These are phyloP conservation scores for Emydoidea blandingii DNA, from an alignment of 2,797 vertebrate species.

Conservation along the genomic window DNA sequence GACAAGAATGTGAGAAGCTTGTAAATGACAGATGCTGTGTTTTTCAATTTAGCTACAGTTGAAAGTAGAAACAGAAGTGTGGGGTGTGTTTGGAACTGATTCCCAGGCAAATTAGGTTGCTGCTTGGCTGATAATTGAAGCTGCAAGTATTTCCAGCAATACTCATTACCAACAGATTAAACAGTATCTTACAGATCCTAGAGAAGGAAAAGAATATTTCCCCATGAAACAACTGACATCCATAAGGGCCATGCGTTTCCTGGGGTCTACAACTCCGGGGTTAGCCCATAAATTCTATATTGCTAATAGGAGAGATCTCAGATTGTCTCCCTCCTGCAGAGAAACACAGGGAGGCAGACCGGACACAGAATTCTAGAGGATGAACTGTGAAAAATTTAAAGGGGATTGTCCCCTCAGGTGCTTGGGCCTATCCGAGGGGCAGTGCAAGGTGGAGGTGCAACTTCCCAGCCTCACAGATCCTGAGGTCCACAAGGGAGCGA, in stretches of 20 bases:
- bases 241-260: not conserved
- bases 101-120: constrained; percentile 15
- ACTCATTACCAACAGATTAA: not conserved
- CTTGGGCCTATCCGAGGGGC: not conserved
- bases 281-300: not conserved
- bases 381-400: not conserved
- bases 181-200: not conserved
- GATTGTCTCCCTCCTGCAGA: not conserved
- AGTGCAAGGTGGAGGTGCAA: not conserved
- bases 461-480: not conserved
- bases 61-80: not conserved
- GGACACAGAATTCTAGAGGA: not conserved
- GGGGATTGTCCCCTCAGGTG: not conserved
- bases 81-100: not conserved
- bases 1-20: not conserved
- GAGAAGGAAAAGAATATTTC: not conserved
- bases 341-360: not conserved
- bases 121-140: constrained; percentile 8
- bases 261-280: not conserved
- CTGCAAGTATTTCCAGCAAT: not conserved
- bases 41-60: constrained; percentile 9
- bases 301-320: not conserved
- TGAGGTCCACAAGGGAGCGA: not conserved
- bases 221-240: not conserved
- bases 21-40: not conserved